phyloP scores from a whole-genome alignment of 2,888 invertebrate species.

The Drosophila meridionalis region DNA sequence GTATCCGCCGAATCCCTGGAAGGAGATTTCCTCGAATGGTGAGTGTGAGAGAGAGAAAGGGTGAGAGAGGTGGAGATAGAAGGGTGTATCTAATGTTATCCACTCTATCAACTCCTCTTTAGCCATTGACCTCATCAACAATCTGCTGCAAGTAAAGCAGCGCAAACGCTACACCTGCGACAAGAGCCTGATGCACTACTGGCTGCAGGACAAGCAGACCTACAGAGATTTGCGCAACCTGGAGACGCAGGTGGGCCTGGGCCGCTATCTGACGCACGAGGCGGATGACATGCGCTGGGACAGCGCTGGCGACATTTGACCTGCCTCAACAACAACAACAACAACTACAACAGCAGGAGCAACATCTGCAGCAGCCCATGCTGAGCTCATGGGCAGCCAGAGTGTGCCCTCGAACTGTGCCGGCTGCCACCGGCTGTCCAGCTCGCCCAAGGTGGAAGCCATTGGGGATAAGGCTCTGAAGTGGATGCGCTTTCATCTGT shows the following conservation, averaged over 20 bases:
- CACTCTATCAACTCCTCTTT: neutral
- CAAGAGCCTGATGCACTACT: slow-evolving; percentile 96
- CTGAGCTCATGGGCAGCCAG: slow-evolving; percentile 49
- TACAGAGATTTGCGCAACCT: slow-evolving; percentile 97
- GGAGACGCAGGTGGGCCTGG: slow-evolving; percentile 88
- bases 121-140: slow-evolving; percentile 99
- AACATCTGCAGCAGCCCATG: slow-evolving; percentile 1
- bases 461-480: slow-evolving; percentile 85
- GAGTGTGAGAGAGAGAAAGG: slow-evolving; percentile 47
- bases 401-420: slow-evolving; percentile 68
- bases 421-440: slow-evolving; percentile 80
- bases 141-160: slow-evolving; percentile 98
- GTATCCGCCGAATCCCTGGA: slow-evolving; percentile 99
- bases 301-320: slow-evolving; percentile 84
- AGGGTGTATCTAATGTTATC: no score
- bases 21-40: slow-evolving; percentile 97
- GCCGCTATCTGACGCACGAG: slow-evolving; percentile 95
- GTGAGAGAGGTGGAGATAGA: neutral
- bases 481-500: slow-evolving; percentile 85
- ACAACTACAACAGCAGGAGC: neutral
- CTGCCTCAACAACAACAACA: slow-evolving; percentile 33
- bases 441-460: slow-evolving; percentile 84
- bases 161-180: slow-evolving; percentile 98
- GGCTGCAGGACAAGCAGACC: slow-evolving; percentile 98
- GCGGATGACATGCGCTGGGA: slow-evolving; percentile 97